Conservation (phyloP, 2,888 invertebrate genomes). For the Hypolimnas misippus region DNA sequence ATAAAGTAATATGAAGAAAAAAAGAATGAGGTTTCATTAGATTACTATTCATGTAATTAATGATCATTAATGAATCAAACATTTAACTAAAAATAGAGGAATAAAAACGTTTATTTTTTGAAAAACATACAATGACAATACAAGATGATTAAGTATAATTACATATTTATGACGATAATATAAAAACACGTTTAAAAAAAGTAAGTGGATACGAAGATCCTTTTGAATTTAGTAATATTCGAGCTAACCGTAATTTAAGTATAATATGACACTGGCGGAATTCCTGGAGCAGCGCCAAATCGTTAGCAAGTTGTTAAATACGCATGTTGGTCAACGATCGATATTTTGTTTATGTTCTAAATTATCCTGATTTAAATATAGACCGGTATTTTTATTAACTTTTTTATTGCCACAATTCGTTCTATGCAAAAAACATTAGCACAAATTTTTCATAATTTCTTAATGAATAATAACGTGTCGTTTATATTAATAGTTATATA, state of each 20-base stretch:
- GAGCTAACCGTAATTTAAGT: slow-evolving; percentile 58
- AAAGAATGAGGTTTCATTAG: neutral
- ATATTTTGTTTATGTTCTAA: slow-evolving; percentile 66
- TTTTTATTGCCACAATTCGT: slow-evolving; percentile 2
- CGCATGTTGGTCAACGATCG: slow-evolving; percentile 73
- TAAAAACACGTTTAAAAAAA: slow-evolving; percentile 24
- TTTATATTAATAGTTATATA: too few relatives aligned
- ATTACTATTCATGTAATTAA: neutral
- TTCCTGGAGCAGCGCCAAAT: slow-evolving; percentile 74
- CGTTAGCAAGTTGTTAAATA: slow-evolving; percentile 70
- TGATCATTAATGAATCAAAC: neutral
- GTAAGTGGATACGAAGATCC: slow-evolving; percentile 33
- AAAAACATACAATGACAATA: neutral
- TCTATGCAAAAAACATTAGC: neutral
- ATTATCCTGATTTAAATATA: slow-evolving; percentile 45
- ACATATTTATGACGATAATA: neutral
- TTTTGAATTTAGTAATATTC: slow-evolving; percentile 40
- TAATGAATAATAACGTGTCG: too few relatives aligned
- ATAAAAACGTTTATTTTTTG: neutral
- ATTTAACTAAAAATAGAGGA: neutral
- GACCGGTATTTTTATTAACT: slow-evolving; percentile 20
- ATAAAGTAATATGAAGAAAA: slow-evolving; percentile 1
- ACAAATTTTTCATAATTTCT: neutral
- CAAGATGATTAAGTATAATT: neutral
- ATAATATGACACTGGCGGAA: slow-evolving; percentile 66